phyloP scores from a whole-genome alignment of 1,140 invertebrate species.

The Lysiphlebus fabarum region DNA sequence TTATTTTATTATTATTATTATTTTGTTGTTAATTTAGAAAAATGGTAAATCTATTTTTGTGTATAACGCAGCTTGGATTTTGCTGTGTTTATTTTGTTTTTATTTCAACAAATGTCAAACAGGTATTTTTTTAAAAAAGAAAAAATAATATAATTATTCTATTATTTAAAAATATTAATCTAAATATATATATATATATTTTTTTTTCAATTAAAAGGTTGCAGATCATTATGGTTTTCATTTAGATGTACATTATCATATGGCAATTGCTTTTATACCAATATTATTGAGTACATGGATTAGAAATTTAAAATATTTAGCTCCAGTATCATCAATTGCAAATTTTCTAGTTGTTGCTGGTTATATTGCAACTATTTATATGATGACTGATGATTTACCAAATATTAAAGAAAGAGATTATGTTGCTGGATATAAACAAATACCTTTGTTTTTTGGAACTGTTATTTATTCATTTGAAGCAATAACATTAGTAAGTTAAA shows the following conservation, averaged over 20 bases:
- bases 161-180: too few relatives aligned
- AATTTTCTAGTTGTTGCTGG: slow-evolving; percentile 68
- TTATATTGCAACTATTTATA: slow-evolving; percentile 68
- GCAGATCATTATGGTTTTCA: slow-evolving; percentile 60
- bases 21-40: slow-evolving; percentile 49
- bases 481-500: slow-evolving; percentile 67
- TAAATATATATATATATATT: too few relatives aligned
- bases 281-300: slow-evolving; percentile 73
- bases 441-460: slow-evolving; percentile 75
- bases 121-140: slow-evolving; percentile 54
- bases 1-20: slow-evolving; percentile 7
- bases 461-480: slow-evolving; percentile 79
- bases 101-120: slow-evolving; percentile 76
- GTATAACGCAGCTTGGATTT: slow-evolving; percentile 89
- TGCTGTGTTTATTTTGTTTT: slow-evolving; percentile 95
- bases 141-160: too few relatives aligned
- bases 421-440: slow-evolving; percentile 57
- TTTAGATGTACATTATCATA: slow-evolving; percentile 64
- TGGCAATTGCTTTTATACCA: slow-evolving; percentile 68
- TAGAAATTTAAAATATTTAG: slow-evolving; percentile 71
- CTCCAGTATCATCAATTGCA: slow-evolving; percentile 70
- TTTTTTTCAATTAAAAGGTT: slow-evolving; percentile 53
- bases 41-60: slow-evolving; percentile 75
- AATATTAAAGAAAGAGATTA: slow-evolving; percentile 55
- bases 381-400: slow-evolving; percentile 66